These are phyloP conservation scores for Acromyrmex charruanus DNA, from an alignment of 1,140 invertebrate species.

Conservation along the genomic window DNA sequence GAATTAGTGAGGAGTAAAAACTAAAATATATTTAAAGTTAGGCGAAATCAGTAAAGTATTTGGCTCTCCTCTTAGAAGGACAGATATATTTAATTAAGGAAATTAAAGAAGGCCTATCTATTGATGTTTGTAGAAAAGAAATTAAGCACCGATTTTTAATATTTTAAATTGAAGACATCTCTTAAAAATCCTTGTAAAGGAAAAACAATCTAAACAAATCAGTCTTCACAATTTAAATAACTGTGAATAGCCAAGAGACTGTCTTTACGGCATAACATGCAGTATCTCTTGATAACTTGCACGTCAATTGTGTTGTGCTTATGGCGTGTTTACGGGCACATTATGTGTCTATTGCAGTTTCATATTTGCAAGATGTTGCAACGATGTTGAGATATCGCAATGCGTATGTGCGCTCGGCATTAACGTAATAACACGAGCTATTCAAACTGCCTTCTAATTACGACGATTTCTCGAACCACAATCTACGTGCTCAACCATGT, in stretches of 20 bases:
- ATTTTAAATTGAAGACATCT: background rate
- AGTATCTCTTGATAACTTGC: background rate
- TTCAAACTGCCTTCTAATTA: slow-evolving; percentile 42
- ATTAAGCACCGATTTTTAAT: background rate
- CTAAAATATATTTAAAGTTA: too few species aligned
- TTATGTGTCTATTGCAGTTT: background rate
- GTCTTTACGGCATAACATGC: background rate
- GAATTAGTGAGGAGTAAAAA: too few species aligned
- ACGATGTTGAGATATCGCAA: background rate
- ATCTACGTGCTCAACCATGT: slow-evolving; percentile 5
- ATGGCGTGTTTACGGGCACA: background rate
- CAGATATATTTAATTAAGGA: background rate
- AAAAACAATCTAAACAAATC: background rate
- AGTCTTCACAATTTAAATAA: background rate
- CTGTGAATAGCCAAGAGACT: background rate
- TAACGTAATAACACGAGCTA: slow-evolving; percentile 9
- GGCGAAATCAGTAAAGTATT: too few species aligned
- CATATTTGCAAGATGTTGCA: slow-evolving; percentile 17
- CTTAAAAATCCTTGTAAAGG: background rate
- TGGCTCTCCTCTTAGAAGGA: background rate
- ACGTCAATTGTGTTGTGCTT: background rate
- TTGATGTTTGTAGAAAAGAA: background rate
- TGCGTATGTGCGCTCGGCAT: background rate
- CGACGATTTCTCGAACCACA: background rate
- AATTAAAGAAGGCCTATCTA: background rate